phyloP scores from a whole-genome alignment of 2,113 vertebrate species.

The Oryzias javanicus region DNA sequence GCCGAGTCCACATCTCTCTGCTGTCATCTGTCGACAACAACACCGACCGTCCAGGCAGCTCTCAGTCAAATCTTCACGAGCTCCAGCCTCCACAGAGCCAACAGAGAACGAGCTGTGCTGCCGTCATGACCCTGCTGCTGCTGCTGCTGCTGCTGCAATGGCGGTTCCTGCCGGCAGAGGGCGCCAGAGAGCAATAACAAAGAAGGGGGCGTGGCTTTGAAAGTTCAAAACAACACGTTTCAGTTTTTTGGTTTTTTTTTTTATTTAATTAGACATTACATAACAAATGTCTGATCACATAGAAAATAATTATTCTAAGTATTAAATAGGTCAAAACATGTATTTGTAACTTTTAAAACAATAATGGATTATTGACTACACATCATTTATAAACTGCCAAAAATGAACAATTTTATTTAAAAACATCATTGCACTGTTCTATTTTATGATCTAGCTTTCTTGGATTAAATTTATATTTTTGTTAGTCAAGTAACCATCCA shows the following conservation, averaged over 20 bases:
- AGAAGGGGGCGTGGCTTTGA: background rate
- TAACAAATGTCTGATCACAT: no score
- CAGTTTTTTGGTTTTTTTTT: no score
- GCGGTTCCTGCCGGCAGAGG: conserved; percentile 14
- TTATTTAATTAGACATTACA: no score
- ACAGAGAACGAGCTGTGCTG: conserved; percentile 7
- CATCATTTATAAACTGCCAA: no score
- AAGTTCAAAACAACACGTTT: background rate
- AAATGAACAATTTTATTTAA: no score
- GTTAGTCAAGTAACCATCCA: no score
- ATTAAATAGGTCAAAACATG: no score
- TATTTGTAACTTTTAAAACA: no score
- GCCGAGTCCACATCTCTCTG: background rate
- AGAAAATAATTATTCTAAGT: background rate
- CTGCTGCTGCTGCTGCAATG: conserved; percentile 7
- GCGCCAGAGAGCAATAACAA: conserved; percentile 38
- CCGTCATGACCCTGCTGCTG: conserved; percentile 2
- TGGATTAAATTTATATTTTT: no score
- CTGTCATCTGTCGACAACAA: conserved; percentile 5
- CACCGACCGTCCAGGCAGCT: conserved; percentile 1
- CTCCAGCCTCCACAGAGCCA: conserved; percentile 13
- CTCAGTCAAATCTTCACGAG: background rate
- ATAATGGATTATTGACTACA: no score
- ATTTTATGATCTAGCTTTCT: no score
- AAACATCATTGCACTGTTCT: no score